A percentile compares a stretch with the other conserved stretches of the same genome.
Evolutionary conservation across 1,140 invertebrate species (phyloP).

Genomic region (Planococcus citri): DNA sequence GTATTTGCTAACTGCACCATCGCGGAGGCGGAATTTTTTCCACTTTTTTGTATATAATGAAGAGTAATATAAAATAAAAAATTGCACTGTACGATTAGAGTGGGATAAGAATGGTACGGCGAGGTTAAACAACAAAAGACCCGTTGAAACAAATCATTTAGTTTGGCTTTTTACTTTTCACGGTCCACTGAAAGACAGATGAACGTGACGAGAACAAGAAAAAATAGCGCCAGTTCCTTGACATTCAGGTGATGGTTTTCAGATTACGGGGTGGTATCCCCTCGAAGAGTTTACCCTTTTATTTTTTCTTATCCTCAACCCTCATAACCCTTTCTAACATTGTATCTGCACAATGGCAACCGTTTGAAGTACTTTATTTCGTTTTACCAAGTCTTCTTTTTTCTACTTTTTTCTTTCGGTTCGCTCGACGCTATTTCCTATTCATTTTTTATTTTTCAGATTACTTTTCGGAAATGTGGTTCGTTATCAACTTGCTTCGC

Average conservation of each 20-base stretch:
- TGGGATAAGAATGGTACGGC: neutral
- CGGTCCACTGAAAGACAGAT: slow-evolving; percentile 5
- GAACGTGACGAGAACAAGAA: slow-evolving; percentile 6
- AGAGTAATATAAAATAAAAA: neutral
- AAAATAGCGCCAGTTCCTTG: neutral
- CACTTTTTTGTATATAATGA: no score
- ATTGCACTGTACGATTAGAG: neutral
- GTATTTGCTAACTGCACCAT: neutral
- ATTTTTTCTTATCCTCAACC: neutral
- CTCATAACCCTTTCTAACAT: neutral
- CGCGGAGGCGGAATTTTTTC: neutral
- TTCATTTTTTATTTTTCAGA: neutral
- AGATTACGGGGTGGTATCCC: neutral
- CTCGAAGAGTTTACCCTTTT: slow-evolving; percentile 1
- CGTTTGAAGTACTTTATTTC: slow-evolving; percentile 7
- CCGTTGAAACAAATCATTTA: slow-evolving; percentile 7
- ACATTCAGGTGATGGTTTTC: slow-evolving; percentile 2
- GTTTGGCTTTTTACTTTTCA: slow-evolving; percentile 7
- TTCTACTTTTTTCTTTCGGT: neutral
- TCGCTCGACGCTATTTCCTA: neutral
- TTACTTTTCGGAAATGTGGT: neutral
- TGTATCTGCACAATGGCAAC: slow-evolving; percentile 2
- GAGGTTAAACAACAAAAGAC: slow-evolving; percentile 6
- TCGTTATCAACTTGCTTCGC: neutral
- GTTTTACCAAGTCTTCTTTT: neutral